phyloP scores from a whole-genome alignment of 2,113 vertebrate genomes.

The Serilophus lunatus region DNA sequence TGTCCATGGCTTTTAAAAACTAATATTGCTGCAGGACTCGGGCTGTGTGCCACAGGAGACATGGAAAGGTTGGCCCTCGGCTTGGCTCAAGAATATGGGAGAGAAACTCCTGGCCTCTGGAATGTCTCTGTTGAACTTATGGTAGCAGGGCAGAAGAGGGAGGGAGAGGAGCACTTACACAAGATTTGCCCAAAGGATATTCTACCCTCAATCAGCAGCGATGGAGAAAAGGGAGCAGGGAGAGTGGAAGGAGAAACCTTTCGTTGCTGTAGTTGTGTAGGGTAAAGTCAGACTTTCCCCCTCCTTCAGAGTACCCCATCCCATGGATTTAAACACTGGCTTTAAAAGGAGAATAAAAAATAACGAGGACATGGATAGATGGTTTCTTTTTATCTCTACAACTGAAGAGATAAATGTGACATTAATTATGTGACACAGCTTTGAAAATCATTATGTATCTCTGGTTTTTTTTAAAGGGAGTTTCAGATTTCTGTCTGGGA shows the following conservation, averaged over 20 bases:
- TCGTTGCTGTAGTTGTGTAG: not conserved
- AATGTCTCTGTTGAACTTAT: not conserved
- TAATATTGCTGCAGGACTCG: rapidly evolving
- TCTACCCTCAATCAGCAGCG: rapidly evolving
- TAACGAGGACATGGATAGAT: slow-evolving; percentile 53
- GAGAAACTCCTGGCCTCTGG: not conserved
- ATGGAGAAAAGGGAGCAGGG: not conserved
- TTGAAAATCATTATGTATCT: slow-evolving; percentile 61
- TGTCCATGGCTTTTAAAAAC: not conserved
- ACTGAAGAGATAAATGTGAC: slow-evolving; percentile 66
- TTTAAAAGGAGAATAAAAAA: slow-evolving; percentile 56
- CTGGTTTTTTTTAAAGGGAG: not conserved
- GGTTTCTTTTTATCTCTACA: slow-evolving; percentile 65
- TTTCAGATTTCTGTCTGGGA: slow-evolving; percentile 63
- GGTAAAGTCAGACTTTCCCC: not conserved
- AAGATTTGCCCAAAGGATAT: not conserved
- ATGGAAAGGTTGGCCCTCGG: not conserved
- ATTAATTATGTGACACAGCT: slow-evolving; percentile 65
- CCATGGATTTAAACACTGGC: not conserved
- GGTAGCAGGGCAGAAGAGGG: not conserved
- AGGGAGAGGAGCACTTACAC: not conserved
- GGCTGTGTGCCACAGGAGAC: not conserved
- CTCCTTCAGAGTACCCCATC: not conserved
- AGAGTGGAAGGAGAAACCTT: not conserved
- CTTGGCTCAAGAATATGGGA: not conserved